Percentiles rank a stretch among this genome's conserved stretches.
These are phyloP conservation scores for Drosophila paranaensis DNA, from an alignment of 2,888 invertebrate genomes.

Conservation along the genomic window DNA sequence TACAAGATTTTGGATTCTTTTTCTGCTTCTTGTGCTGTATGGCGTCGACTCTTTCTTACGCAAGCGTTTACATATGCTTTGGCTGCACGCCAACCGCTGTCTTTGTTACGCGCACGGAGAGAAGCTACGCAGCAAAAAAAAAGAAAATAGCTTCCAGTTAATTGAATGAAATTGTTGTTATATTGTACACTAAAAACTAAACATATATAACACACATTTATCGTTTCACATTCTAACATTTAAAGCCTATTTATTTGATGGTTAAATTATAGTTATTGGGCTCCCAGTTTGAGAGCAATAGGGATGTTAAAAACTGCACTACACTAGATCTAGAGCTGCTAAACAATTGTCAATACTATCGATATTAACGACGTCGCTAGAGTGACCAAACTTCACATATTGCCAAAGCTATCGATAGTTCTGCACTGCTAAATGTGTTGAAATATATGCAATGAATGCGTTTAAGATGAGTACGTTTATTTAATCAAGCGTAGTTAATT, in stretches of 20 bases:
- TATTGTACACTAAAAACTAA: constrained; percentile 44
- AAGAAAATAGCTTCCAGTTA: constrained; percentile 51
- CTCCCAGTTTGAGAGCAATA: constrained; percentile 55
- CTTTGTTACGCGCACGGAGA: constrained; percentile 56
- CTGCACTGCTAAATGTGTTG: neutral
- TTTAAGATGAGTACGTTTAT: too few species aligned
- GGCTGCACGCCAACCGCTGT: constrained; percentile 58
- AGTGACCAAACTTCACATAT: neutral
- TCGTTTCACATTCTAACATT: constrained; percentile 50
- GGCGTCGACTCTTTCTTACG: constrained; percentile 55
- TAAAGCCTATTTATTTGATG: constrained; percentile 32
- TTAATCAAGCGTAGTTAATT: too few species aligned
- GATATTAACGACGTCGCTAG: constrained; percentile 12
- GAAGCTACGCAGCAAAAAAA: constrained; percentile 63
- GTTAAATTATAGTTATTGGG: constrained; percentile 38
- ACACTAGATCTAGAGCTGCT: constrained; percentile 42
- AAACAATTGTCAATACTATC: constrained; percentile 29
- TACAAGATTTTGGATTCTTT: constrained; percentile 74
- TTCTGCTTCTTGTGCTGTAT: constrained; percentile 60
- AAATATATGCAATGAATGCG: neutral
- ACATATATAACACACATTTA: constrained; percentile 21
- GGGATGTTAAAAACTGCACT: constrained; percentile 51
- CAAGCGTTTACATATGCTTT: constrained; percentile 52
- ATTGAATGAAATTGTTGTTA: constrained; percentile 63
- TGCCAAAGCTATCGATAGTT: neutral